Percentiles rank a stretch among this genome's conserved stretches.
Evolutionary conservation across 2,888 invertebrate species (phyloP).

Genomic region (Nomada goodeniana): DNA sequence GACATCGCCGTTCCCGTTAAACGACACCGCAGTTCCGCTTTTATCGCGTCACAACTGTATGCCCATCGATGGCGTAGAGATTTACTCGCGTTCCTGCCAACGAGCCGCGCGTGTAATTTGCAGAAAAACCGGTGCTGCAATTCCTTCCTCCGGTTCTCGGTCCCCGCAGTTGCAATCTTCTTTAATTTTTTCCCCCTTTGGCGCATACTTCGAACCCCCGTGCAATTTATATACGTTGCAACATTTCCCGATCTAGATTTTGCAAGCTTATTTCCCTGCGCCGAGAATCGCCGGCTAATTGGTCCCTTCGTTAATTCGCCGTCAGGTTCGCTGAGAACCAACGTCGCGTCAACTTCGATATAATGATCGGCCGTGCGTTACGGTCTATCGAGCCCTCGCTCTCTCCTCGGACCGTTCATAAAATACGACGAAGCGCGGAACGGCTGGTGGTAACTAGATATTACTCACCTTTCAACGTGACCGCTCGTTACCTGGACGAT

Average conservation of each 20-base stretch:
- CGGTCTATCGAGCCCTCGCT: slow-evolving; percentile 51
- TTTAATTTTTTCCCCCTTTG: no score
- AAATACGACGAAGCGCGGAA: slow-evolving; percentile 49
- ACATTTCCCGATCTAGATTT: background rate
- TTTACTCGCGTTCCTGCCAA: no score
- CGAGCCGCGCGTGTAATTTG: no score
- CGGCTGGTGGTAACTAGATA: slow-evolving; percentile 61
- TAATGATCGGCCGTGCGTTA: slow-evolving; percentile 54
- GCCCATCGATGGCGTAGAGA: no score
- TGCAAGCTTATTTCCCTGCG: background rate
- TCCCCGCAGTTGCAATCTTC: no score
- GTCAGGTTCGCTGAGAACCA: slow-evolving; percentile 48
- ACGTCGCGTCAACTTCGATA: slow-evolving; percentile 49
- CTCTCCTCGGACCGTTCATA: slow-evolving; percentile 36
- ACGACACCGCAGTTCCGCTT: no score
- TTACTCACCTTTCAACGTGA: slow-evolving; percentile 61
- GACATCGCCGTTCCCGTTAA: no score
- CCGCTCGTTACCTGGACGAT: slow-evolving; percentile 57
- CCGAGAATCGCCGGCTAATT: slow-evolving; percentile 27
- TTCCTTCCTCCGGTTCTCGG: no score
- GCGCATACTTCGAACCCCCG: no score
- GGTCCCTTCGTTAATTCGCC: slow-evolving; percentile 42
- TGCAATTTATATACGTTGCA: background rate
- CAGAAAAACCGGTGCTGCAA: no score
- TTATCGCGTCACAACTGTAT: no score